phyloP scores from a whole-genome alignment of 2,888 invertebrate genomes.

The Parasteatoda lunata region DNA sequence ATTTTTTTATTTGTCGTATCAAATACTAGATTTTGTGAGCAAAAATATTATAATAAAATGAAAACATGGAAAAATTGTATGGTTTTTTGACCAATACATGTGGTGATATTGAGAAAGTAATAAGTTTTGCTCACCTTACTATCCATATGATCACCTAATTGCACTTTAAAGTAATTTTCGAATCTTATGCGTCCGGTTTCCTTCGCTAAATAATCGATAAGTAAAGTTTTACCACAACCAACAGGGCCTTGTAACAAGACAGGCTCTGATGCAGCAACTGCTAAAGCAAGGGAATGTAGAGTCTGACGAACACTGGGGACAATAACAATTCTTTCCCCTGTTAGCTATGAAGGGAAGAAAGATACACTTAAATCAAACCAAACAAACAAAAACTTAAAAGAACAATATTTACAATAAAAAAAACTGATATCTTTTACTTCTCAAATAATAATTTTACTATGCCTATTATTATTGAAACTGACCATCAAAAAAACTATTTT shows the following conservation, averaged over 20 bases:
- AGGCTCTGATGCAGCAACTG: slow-evolving; percentile 77
- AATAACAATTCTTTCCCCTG: slow-evolving; percentile 26
- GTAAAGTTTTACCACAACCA: slow-evolving; percentile 94
- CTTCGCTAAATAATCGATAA: slow-evolving; percentile 90
- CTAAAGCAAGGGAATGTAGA: slow-evolving; percentile 62
- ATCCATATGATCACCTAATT: slow-evolving; percentile 97
- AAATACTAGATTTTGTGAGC: too few relatives aligned
- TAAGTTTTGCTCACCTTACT: slow-evolving; percentile 80
- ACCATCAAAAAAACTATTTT: too few relatives aligned
- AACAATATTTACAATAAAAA: slow-evolving; percentile 1
- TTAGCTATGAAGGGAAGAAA: neutral
- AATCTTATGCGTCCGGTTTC: slow-evolving; percentile 80
- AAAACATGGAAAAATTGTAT: too few relatives aligned
- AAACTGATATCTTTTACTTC: neutral
- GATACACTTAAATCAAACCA: too few relatives aligned
- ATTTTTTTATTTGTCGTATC: too few relatives aligned
- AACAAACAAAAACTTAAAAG: neutral
- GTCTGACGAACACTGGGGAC: slow-evolving; percentile 53
- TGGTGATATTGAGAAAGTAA: neutral
- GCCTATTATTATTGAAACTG: too few relatives aligned
- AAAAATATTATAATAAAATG: too few relatives aligned
- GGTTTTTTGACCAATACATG: neutral
- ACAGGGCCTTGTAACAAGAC: slow-evolving; percentile 89
- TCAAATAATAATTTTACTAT: neutral
- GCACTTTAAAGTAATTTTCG: slow-evolving; percentile 85